Conservation (phyloP, 2,888 invertebrate species). For the Clivina fossor region DNA sequence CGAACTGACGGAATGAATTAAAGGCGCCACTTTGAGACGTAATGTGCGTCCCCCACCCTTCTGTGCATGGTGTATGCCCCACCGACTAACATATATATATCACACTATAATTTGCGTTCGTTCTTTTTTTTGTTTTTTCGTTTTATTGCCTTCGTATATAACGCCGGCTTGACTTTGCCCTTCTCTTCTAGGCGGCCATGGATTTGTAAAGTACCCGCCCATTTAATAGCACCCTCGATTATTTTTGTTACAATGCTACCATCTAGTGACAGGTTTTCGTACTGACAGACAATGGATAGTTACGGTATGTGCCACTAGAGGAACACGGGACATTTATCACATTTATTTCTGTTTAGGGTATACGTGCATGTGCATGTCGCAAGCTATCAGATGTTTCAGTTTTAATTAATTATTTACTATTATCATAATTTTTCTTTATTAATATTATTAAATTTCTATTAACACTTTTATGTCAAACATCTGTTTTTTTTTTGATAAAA, state of each 20-base stretch:
- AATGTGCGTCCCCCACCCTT: slow-evolving; percentile 30
- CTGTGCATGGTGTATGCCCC: slow-evolving; percentile 36
- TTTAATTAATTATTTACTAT: too few relatives aligned
- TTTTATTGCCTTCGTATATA: slow-evolving; percentile 51
- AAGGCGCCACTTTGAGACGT: slow-evolving; percentile 35
- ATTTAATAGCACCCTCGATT: slow-evolving; percentile 56
- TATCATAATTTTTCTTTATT: too few relatives aligned
- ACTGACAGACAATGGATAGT: slow-evolving; percentile 24
- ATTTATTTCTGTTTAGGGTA: too few relatives aligned
- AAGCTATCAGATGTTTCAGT: too few relatives aligned
- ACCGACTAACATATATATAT: slow-evolving; percentile 48
- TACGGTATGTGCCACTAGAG: slow-evolving; percentile 27
- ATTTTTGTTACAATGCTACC: slow-evolving; percentile 43
- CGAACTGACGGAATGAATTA: slow-evolving; percentile 50
- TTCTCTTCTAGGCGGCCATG: slow-evolving; percentile 57
- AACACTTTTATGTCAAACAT: too few relatives aligned
- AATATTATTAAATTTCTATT: too few relatives aligned
- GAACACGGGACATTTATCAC: slow-evolving; percentile 14
- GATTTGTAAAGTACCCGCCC: slow-evolving; percentile 56
- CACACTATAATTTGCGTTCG: slow-evolving; percentile 52
- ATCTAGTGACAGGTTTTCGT: slow-evolving; percentile 43
- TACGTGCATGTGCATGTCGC: too few relatives aligned
- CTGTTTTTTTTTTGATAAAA: too few relatives aligned
- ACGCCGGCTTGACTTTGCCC: too few relatives aligned
- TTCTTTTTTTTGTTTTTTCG: slow-evolving; percentile 52